A percentile compares a stretch with the other conserved stretches of the same genome.
Evolutionary conservation across 2,113 vertebrate genomes (phyloP).

Genomic region (Dicerorhinus sumatrensis): DNA sequence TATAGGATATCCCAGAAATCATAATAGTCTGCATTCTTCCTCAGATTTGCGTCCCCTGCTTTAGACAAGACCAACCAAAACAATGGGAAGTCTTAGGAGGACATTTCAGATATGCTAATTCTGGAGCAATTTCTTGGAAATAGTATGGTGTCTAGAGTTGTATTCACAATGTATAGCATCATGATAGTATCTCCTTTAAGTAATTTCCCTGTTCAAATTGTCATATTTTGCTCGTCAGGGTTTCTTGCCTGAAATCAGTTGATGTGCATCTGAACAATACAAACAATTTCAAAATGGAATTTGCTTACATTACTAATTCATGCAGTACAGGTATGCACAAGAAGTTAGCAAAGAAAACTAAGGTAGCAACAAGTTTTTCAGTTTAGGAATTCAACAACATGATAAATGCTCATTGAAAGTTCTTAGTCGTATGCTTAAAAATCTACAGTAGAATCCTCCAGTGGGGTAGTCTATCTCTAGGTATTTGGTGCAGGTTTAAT

Average conservation of each 20-base stretch:
- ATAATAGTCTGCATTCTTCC: not conserved
- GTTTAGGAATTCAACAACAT: not conserved
- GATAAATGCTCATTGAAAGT: not conserved
- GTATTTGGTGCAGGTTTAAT: not conserved
- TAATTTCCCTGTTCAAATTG: slow-evolving; percentile 15
- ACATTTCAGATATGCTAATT: not conserved
- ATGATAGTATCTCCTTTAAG: not conserved
- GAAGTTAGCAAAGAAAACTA: slow-evolving; percentile 25
- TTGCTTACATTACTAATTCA: slow-evolving; percentile 62
- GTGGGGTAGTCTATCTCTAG: not conserved
- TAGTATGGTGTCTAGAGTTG: not conserved
- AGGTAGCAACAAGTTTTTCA: slow-evolving; percentile 31
- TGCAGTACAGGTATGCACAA: not conserved
- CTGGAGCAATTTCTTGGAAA: not conserved
- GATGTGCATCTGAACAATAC: slow-evolving; percentile 35
- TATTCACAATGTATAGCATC: slow-evolving; percentile 1
- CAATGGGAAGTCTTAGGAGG: not conserved
- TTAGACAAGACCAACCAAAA: not conserved
- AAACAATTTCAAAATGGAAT: slow-evolving; percentile 59
- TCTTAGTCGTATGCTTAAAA: not conserved
- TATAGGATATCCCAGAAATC: not conserved
- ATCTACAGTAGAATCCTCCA: not conserved
- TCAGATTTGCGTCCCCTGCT: not conserved
- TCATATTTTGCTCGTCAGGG: not conserved
- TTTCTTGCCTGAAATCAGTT: slow-evolving; percentile 46